phyloP scores from a whole-genome alignment of 2,888 invertebrate species.

The Drosophila robusta region DNA sequence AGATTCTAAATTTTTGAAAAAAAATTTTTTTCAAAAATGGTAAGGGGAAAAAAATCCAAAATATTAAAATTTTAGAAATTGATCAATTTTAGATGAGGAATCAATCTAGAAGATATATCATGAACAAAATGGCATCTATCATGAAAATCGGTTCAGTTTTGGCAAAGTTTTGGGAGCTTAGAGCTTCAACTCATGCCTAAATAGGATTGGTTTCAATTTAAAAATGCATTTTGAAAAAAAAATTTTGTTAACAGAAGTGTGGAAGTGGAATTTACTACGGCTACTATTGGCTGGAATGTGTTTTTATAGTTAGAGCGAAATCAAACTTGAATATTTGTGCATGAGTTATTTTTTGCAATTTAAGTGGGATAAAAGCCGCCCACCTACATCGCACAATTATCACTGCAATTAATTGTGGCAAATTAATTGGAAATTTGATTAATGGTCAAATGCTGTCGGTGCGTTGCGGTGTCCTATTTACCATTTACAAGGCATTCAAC shows the following conservation, averaged over 20 bases:
- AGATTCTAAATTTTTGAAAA: too few relatives aligned
- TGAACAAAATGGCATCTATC: background rate
- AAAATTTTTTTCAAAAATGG: too few relatives aligned
- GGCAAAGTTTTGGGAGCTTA: background rate
- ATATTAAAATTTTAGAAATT: too few relatives aligned
- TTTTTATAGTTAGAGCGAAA: background rate
- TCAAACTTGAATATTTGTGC: background rate
- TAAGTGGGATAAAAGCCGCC: constrained; percentile 4
- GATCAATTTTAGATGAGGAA: background rate
- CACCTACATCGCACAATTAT: constrained; percentile 59
- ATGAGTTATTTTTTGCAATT: background rate
- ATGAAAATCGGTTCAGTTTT: background rate
- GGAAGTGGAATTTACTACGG: too few relatives aligned
- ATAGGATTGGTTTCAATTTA: too few relatives aligned
- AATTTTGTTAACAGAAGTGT: too few relatives aligned
- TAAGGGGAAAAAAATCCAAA: too few relatives aligned
- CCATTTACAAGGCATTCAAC: constrained; percentile 64
- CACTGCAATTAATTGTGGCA: constrained; percentile 78
- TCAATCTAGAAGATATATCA: background rate
- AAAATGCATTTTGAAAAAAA: too few relatives aligned
- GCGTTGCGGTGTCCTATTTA: constrained; percentile 53
- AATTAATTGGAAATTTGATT: constrained; percentile 81
- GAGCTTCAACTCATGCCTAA: too few relatives aligned
- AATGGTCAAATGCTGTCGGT: constrained; percentile 62
- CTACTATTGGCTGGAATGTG: too few relatives aligned